Evolutionary conservation across 2,888 invertebrate species (phyloP).

Genomic region (Lochmaea crataegi): DNA sequence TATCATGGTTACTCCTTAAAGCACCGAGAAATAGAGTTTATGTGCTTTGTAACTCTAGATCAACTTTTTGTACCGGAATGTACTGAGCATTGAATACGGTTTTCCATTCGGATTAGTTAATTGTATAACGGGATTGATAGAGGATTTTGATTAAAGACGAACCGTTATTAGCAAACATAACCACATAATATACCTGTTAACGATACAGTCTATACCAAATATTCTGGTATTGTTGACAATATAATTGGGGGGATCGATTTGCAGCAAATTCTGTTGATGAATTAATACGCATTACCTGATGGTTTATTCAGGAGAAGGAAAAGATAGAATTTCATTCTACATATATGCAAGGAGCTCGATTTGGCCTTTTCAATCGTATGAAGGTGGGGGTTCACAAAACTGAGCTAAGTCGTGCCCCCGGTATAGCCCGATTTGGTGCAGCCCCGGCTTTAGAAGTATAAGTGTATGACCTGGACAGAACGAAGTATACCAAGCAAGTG

Average conservation of each 20-base stretch:
- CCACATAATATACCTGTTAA: background rate
- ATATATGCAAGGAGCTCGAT: too few relatives aligned
- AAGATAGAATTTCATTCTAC: too few relatives aligned
- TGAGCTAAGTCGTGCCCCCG: too few relatives aligned
- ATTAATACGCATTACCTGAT: too few relatives aligned
- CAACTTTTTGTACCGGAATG: slow-evolving; percentile 1
- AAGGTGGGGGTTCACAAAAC: too few relatives aligned
- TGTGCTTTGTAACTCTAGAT: slow-evolving; percentile 21
- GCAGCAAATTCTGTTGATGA: background rate
- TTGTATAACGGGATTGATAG: background rate
- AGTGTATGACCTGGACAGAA: too few relatives aligned
- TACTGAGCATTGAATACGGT: background rate
- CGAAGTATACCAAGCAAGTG: too few relatives aligned
- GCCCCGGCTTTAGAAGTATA: too few relatives aligned
- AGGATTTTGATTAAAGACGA: background rate
- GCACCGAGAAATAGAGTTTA: slow-evolving; percentile 29
- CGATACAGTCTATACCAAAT: background rate
- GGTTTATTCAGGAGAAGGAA: too few relatives aligned
- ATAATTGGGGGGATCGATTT: background rate
- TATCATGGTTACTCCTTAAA: slow-evolving; percentile 33
- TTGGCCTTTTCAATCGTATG: too few relatives aligned
- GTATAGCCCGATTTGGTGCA: too few relatives aligned
- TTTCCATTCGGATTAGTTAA: slow-evolving; percentile 5
- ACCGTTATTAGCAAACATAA: background rate
- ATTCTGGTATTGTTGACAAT: background rate